Conservation (phyloP, 2,797 vertebrate species). For the Sebastes nivosus region DNA sequence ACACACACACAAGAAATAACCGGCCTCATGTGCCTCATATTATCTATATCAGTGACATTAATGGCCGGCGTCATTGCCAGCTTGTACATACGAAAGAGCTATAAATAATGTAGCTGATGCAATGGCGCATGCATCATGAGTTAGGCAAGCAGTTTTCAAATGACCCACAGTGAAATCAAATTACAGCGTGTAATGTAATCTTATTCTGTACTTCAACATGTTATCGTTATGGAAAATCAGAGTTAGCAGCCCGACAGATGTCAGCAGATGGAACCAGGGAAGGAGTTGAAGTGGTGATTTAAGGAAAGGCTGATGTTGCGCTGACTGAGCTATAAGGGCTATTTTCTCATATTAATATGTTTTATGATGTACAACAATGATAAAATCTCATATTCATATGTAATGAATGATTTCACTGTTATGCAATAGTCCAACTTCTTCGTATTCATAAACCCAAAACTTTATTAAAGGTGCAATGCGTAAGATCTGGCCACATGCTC, state of each 20-base stretch:
- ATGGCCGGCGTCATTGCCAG: conserved; percentile 30
- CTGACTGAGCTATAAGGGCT: neutral
- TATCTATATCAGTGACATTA: conserved; percentile 49
- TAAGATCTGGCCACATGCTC: too few relatives aligned
- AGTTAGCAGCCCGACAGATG: conserved; percentile 13
- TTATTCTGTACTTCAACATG: conserved; percentile 32
- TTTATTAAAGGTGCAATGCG: too few relatives aligned
- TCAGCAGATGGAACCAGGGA: neutral
- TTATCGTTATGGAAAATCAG: conserved; percentile 48
- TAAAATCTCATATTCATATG: neutral
- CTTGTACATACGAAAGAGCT: conserved; percentile 43
- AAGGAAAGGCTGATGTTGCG: neutral
- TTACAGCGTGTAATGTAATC: conserved; percentile 47
- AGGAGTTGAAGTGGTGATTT: neutral
- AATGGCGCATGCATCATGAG: conserved; percentile 45
- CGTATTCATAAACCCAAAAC: neutral
- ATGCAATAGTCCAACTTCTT: neutral
- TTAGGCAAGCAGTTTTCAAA: conserved; percentile 45
- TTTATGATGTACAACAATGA: neutral
- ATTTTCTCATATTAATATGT: neutral
- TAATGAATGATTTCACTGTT: neutral
- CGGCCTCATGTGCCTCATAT: conserved; percentile 12
- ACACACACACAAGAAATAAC: neutral
- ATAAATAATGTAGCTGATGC: conserved; percentile 71
- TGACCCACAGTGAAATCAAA: conserved; percentile 41